Evolutionary conservation across 2,888 invertebrate genomes (phyloP).

Genomic region (Pyrochroa serraticornis): DNA sequence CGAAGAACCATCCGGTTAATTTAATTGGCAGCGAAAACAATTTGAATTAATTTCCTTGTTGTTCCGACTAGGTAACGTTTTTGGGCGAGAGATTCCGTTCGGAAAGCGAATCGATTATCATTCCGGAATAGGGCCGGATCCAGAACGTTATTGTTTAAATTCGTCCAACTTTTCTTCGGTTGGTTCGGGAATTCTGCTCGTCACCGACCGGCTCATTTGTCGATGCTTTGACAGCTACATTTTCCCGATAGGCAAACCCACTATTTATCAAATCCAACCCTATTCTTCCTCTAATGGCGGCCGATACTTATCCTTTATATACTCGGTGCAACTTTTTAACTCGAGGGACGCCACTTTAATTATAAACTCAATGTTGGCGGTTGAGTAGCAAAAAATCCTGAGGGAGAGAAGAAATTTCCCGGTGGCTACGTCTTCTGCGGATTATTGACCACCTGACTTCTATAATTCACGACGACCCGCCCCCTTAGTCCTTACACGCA

Average conservation of each 20-base stretch:
- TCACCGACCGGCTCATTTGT: constrained; percentile 30
- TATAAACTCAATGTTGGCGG: constrained; percentile 2
- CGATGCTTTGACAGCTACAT: constrained; percentile 30
- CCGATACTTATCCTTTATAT: constrained; percentile 16
- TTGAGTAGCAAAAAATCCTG: constrained; percentile 8
- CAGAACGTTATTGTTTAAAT: background rate
- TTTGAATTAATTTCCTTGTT: too few relatives aligned
- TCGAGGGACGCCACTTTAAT: constrained; percentile 9
- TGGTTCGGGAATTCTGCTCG: constrained; percentile 19
- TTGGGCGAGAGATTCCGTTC: too few relatives aligned
- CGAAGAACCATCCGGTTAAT: too few relatives aligned
- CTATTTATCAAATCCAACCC: constrained; percentile 29
- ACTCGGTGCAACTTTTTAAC: constrained; percentile 18
- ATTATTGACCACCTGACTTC: too few relatives aligned
- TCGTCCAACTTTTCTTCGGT: background rate
- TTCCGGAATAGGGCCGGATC: too few relatives aligned
- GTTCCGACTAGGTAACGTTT: too few relatives aligned
- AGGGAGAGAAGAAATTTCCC: too few relatives aligned
- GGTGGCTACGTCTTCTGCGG: too few relatives aligned
- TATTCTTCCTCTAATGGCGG: constrained; percentile 24
- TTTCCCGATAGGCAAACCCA: constrained; percentile 31
- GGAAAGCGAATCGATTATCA: too few relatives aligned
- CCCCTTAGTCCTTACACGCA: too few relatives aligned
- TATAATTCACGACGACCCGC: too few relatives aligned
- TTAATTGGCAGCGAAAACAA: too few relatives aligned